A percentile compares a stretch with the other conserved stretches of the same genome.
phyloP scores from a whole-genome alignment of 2,888 invertebrate genomes.

The Alsophila aescularia region DNA sequence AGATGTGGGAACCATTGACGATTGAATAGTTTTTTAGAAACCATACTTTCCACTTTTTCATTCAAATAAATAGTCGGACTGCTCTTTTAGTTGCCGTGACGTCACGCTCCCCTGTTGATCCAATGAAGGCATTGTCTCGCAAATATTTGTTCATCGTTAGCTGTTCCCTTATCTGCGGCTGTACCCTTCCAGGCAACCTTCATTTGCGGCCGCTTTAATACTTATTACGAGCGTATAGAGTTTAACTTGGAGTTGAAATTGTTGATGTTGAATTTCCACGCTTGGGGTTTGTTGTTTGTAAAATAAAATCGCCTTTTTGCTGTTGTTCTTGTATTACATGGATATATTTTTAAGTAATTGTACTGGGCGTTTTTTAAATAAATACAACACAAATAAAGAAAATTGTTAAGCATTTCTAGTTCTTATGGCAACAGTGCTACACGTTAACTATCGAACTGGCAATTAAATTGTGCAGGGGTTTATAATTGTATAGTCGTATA shows the following conservation, averaged over 20 bases:
- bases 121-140: slow-evolving; percentile 56
- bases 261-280: not conserved
- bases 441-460: no score
- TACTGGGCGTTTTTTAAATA: not conserved
- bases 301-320: slow-evolving; percentile 23
- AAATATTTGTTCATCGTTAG: slow-evolving; percentile 74
- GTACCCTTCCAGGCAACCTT: slow-evolving; percentile 9
- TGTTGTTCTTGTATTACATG: slow-evolving; percentile 9
- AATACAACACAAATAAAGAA: no score
- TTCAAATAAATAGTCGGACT: slow-evolving; percentile 22
- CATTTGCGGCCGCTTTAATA: slow-evolving; percentile 25
- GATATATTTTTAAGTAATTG: not conserved
- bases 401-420: no score
- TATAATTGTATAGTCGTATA: no score
- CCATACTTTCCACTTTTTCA: not conserved
- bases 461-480: no score
- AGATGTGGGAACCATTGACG: no score
- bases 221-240: slow-evolving; percentile 24
- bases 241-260: slow-evolving; percentile 1
- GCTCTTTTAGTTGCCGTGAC: slow-evolving; percentile 47
- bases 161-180: slow-evolving; percentile 27
- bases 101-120: slow-evolving; percentile 57
- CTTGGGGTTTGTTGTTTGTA: slow-evolving; percentile 10
- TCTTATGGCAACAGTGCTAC: no score
- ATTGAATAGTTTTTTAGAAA: no score